Base-by-base conservation (phyloP, 2,113 vertebrate species). In the Catharus fuscescens region DNA sequence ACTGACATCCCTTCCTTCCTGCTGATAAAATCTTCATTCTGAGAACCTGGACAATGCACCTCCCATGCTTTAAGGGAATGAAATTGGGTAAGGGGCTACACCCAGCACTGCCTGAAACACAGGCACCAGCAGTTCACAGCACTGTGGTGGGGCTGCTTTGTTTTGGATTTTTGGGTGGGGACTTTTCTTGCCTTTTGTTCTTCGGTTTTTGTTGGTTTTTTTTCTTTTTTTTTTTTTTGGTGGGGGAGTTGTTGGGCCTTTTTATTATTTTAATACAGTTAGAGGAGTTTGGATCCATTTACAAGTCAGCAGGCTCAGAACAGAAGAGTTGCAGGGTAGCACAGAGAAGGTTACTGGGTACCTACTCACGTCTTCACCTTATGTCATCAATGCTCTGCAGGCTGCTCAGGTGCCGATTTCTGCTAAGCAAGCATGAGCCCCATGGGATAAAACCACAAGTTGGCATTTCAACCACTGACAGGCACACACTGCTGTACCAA, bases 81-180 rank as follows among this genome's bases (percentile, higher is more conserved):
- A 38, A 52, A 29, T 18, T 1, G 18, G 8, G 5, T 9, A 26
- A 48, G 7, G 10, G n/a, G 8, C 29, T 57, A 31, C 42, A n/a
- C 3, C 36, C 54, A 48, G 52, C 8, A 71, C 0, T 3, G 14
- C 17, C 24, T n/a, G 4, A 74, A 77, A 44, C 40, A 15, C 2
- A 1, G 3, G 26, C 29, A 34, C 5, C 8, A 60, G 24, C 1
- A 40, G 9, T 2, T 47, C 32, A 34, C n/a, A 1, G 4, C 62
- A 7, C 11, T 52, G 10, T 9, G 6, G 9, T 19, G 14, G 6
- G 23, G 15, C 42, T 29, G 18, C 4, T 50, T 15, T 14, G 9
- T 8, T 44, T 18, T 10, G 24, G 7, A 28, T 10, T 65, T 48
- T 57, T 15, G 28, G 23, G 31, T 0, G 1, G 8, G 54, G 9